Evolutionary conservation across 2,113 vertebrate genomes (phyloP).

Genomic region (Fregata magnificens): DNA sequence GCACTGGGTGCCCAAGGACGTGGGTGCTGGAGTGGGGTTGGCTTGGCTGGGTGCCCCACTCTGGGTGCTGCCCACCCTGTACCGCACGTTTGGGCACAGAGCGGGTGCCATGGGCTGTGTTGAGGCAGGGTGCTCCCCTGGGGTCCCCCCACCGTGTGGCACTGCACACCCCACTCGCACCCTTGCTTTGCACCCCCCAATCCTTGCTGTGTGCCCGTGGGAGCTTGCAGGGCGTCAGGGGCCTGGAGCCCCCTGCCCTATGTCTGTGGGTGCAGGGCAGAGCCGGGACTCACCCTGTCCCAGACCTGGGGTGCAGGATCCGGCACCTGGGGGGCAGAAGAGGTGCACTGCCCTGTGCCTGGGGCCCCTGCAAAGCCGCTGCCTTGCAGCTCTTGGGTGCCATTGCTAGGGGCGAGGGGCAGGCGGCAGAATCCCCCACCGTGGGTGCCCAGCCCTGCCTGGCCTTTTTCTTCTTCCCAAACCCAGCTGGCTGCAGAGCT

Average conservation of each 20-base stretch:
- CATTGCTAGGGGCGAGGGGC: not conserved
- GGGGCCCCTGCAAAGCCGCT: accelerated
- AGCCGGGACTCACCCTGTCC: not conserved
- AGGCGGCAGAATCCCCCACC: not conserved
- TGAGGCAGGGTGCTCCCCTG: no score
- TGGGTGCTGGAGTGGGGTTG: not conserved
- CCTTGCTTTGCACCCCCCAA: not conserved
- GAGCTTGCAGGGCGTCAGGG: no score
- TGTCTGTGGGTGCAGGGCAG: not conserved
- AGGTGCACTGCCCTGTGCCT: not conserved
- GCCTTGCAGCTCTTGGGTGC: not conserved
- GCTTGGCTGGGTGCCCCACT: not conserved
- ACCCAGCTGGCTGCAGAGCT: not conserved
- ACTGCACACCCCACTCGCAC: not conserved
- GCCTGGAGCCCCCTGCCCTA: not conserved
- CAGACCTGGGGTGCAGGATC: not conserved
- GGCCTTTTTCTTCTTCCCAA: not conserved
- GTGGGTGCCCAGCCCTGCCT: not conserved
- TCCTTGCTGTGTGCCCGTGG: not conserved
- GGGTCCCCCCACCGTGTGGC: no score
- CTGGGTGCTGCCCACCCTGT: not conserved
- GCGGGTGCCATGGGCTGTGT: accelerated
- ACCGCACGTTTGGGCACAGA: not conserved
- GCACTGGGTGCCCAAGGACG: not conserved
- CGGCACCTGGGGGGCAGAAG: not conserved